Evolutionary conservation across 2,888 invertebrate species (phyloP).

Genomic region (Falcaria lacertinaria): DNA sequence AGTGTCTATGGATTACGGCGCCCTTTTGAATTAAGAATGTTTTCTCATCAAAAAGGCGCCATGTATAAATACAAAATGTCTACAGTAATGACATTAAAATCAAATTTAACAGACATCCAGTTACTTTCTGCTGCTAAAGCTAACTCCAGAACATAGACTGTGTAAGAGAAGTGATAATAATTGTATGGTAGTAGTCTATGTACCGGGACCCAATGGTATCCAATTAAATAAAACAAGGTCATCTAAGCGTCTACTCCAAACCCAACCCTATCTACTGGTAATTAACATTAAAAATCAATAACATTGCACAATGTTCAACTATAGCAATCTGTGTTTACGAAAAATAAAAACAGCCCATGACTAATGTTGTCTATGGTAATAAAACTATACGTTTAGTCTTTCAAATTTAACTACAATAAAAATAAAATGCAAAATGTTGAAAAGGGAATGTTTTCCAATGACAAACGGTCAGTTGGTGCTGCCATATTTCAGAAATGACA

Average conservation of each 20-base stretch:
- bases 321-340: conserved; percentile 41
- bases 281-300: conserved; percentile 30
- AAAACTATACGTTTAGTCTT: conserved; percentile 36
- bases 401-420: conserved; percentile 35
- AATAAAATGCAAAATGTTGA: conserved; percentile 54
- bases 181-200: conserved; percentile 5
- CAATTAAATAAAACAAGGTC: conserved; percentile 1
- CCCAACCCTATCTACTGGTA: conserved; percentile 53
- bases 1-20: conserved; percentile 30
- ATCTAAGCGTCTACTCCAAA: conserved; percentile 26
- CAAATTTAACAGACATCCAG: conserved; percentile 41
- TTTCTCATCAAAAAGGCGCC: conserved; percentile 33
- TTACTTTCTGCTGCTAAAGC: conserved; percentile 50
- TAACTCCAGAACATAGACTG: conserved; percentile 44
- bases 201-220: conserved; percentile 3
- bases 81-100: conserved; percentile 29
- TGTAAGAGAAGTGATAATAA: background rate
- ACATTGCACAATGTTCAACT: conserved; percentile 32
- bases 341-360: conserved; percentile 60
- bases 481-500: conserved; percentile 28
- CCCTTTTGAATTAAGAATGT: conserved; percentile 14
- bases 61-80: conserved; percentile 44
- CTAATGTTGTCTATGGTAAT: conserved; percentile 51
- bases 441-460: conserved; percentile 56
- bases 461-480: conserved; percentile 24